Evolutionary conservation across 2,888 invertebrate species (phyloP), one percentile per base, ranked within the genome.

Genomic region (Drosophila bunnanda): DNA sequence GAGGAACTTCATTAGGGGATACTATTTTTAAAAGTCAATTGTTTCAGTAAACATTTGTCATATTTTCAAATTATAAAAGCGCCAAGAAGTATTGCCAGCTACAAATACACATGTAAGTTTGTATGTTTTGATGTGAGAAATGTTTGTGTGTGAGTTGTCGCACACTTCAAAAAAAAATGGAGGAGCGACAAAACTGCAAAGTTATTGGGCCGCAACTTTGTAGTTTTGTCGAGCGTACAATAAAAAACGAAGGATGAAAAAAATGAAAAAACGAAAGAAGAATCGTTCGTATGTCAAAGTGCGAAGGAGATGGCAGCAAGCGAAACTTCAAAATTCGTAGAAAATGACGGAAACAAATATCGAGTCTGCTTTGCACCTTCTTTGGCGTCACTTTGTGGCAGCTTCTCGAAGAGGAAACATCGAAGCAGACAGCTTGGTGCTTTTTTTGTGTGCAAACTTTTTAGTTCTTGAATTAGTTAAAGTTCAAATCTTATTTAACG

Each of bases 81-180:
- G 4, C 3, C 25, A 4, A 25, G 3, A 25, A 25, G 2, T 25
- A 25, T 25, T 25, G n/a, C n/a, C n/a, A n/a, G n/a, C n/a, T n/a
- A n/a, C n/a, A n/a, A 25, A 25, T 25, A 2, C 25, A 25, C 25
- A 25, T 25, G 25, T 25, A n/a, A n/a, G n/a, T 38, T 4, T 38
- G 38, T 9, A 9, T 38, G 8, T 25, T 25, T 4, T 4, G 4
- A 25, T 25, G 25, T 25, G 2, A 4, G 25, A 25, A 25, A 25
- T 25, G 2, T 25, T 2, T 25, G 25, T 25, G 25, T 25, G 25
- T 44, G 20, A 20, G 25, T 25, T n/a, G 44, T 25, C 25, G n/a
- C 25, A 28, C 1, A 1, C 10, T 9, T 1, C 0, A 10, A n/a
- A n/a, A n/a, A n/a, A 9, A 9, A 28, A 1, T 6, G n/a, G 10